Percentiles rank a stretch among this genome's conserved stretches.
These are phyloP conservation scores for Benthosema pterotum DNA, from an alignment of 2,797 vertebrate genomes.

Conservation along the genomic window DNA sequence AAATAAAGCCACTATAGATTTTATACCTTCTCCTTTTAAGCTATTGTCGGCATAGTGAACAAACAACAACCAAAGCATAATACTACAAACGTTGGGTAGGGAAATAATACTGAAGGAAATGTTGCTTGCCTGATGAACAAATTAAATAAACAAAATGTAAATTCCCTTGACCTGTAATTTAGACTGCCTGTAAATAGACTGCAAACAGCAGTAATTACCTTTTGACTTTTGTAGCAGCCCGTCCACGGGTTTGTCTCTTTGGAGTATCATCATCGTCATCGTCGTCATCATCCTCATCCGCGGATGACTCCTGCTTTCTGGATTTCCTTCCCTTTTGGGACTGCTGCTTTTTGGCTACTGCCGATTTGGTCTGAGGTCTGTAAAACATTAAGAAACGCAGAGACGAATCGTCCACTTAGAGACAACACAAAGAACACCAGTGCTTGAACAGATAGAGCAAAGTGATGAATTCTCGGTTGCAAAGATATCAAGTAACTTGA, in stretches of 20 bases:
- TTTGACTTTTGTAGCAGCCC: conserved; percentile 93
- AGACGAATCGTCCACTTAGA: conserved; percentile 34
- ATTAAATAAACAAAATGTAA: too few relatives aligned
- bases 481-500: conserved; percentile 23
- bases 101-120: too few relatives aligned
- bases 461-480: conserved; percentile 8
- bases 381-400: conserved; percentile 52
- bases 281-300: conserved; percentile 79
- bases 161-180: background rate
- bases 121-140: too few relatives aligned
- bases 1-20: background rate
- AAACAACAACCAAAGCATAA: background rate
- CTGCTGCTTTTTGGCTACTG: conserved; percentile 82
- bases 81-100: too few relatives aligned
- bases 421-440: background rate
- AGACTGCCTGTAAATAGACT: background rate
- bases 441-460: background rate
- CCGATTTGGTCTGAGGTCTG: conserved; percentile 87
- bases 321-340: conserved; percentile 86
- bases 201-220: conserved; percentile 72
- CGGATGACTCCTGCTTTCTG: conserved; percentile 89
- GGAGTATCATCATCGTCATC: conserved; percentile 86
- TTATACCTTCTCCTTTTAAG: too few relatives aligned
- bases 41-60: background rate
- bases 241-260: conserved; percentile 92